Conservation (phyloP, 2,113 vertebrate genomes). For the Gambusia holbrooki region DNA sequence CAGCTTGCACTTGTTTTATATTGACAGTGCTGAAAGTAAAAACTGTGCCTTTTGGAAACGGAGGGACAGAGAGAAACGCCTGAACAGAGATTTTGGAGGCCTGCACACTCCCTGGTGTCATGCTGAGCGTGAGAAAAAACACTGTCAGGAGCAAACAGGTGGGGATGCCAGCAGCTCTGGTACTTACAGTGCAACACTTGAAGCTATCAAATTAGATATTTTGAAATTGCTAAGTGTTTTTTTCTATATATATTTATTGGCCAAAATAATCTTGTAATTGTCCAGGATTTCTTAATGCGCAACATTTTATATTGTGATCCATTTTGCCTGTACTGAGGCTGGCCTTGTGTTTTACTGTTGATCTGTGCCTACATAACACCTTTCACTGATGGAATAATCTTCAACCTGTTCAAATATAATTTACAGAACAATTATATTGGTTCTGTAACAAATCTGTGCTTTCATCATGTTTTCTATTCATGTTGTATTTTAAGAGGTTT, state of each 20-base stretch:
- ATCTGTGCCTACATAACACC: slow-evolving; percentile 59
- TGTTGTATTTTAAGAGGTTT: slow-evolving; percentile 33
- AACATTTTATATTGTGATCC: slow-evolving; percentile 56
- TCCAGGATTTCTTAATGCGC: slow-evolving; percentile 59
- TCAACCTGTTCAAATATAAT: slow-evolving; percentile 3
- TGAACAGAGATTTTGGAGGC: slow-evolving; percentile 63
- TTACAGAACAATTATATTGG: background rate
- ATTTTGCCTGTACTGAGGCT: slow-evolving; percentile 59
- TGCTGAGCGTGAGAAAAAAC: slow-evolving; percentile 71
- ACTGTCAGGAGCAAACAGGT: slow-evolving; percentile 60
- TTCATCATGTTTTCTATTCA: slow-evolving; percentile 13
- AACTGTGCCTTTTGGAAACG: slow-evolving; percentile 71
- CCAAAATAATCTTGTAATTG: slow-evolving; percentile 53
- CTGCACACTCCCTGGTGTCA: slow-evolving; percentile 61
- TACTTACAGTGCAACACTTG: slow-evolving; percentile 76
- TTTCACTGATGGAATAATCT: slow-evolving; percentile 20
- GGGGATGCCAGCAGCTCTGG: slow-evolving; percentile 58
- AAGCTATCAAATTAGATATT: slow-evolving; percentile 62
- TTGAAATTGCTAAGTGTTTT: slow-evolving; percentile 41
- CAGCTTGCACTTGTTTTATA: slow-evolving; percentile 66
- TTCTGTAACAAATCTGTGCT: slow-evolving; percentile 9
- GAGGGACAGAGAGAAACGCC: slow-evolving; percentile 59
- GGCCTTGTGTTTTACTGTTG: slow-evolving; percentile 59
- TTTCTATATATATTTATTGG: slow-evolving; percentile 75
- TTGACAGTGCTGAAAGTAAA: slow-evolving; percentile 64